Evolutionary conservation across 2,113 vertebrate species (phyloP).

Genomic region (Struthidea cinerea): DNA sequence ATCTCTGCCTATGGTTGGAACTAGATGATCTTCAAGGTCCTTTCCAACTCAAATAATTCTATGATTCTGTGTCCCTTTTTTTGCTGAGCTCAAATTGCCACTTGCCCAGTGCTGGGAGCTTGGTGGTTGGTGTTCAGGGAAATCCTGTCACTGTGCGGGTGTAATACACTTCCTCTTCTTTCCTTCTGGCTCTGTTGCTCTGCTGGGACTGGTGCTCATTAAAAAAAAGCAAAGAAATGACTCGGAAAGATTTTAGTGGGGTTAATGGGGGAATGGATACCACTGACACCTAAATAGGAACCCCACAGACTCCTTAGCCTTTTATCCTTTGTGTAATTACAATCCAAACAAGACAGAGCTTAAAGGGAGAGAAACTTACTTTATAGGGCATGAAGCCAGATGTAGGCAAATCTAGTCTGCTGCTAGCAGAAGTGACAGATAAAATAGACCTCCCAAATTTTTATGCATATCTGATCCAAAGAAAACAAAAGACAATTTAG

Average conservation of each 20-base stretch:
- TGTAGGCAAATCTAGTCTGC: not conserved
- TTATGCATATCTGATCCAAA: not conserved
- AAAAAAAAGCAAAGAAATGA: not conserved
- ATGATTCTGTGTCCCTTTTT: not conserved
- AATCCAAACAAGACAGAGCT: not conserved
- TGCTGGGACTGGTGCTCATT: not conserved
- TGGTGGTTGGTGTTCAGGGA: not conserved
- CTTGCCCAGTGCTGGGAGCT: not conserved
- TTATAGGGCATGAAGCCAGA: not conserved
- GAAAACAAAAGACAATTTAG: not conserved
- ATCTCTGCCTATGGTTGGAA: not conserved
- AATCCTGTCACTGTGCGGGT: not conserved
- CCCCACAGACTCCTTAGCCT: rapidly evolving
- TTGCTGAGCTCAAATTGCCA: not conserved
- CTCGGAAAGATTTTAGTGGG: not conserved
- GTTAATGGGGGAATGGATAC: not conserved
- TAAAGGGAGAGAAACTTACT: not conserved
- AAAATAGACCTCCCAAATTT: not conserved
- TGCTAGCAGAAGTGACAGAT: not conserved
- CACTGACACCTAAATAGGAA: not conserved
- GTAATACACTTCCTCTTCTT: not conserved
- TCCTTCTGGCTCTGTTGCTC: not conserved
- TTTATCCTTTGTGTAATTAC: not conserved
- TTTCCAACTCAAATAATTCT: not conserved
- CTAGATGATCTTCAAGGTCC: not conserved